A percentile compares a stretch with the other conserved stretches of the same genome.
phyloP scores from a whole-genome alignment of 2,113 vertebrate species.

The Chroicocephalus ridibundus region DNA sequence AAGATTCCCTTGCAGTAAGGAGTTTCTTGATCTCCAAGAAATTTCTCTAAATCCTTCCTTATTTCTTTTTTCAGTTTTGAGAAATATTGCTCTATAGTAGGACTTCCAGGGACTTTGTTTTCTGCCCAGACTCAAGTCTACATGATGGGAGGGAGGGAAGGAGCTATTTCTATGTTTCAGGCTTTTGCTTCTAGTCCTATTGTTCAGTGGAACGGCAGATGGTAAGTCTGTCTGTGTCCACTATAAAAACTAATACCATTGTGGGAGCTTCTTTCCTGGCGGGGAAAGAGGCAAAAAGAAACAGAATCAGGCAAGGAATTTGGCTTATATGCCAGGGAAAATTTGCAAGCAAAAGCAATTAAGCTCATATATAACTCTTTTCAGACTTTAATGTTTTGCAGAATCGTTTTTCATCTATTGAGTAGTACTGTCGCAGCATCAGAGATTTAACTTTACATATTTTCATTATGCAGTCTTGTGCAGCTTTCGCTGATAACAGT shows the following conservation, averaged over 20 bases:
- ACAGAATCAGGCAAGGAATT: neutral
- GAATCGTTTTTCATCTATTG: conserved; percentile 25
- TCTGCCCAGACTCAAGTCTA: neutral
- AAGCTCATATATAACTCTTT: conserved; percentile 8
- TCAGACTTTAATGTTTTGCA: neutral
- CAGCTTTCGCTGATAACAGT: conserved; percentile 16
- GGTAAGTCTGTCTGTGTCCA: neutral
- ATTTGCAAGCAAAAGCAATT: neutral
- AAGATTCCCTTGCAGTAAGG: neutral
- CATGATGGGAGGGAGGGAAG: neutral
- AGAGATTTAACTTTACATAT: conserved; percentile 35
- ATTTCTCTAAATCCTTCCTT: neutral
- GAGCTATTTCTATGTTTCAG: neutral
- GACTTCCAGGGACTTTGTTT: neutral
- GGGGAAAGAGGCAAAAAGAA: neutral
- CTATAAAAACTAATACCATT: neutral
- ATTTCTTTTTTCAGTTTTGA: neutral
- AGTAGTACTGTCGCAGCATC: neutral
- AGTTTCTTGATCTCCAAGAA: neutral
- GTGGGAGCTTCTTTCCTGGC: neutral
- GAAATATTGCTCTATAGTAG: neutral
- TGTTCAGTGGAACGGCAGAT: neutral
- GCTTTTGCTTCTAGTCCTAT: neutral
- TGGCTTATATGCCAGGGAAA: neutral
- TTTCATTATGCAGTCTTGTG: conserved; percentile 32